phyloP scores from a whole-genome alignment of 2,113 vertebrate species.

The Elanus axillaris region DNA sequence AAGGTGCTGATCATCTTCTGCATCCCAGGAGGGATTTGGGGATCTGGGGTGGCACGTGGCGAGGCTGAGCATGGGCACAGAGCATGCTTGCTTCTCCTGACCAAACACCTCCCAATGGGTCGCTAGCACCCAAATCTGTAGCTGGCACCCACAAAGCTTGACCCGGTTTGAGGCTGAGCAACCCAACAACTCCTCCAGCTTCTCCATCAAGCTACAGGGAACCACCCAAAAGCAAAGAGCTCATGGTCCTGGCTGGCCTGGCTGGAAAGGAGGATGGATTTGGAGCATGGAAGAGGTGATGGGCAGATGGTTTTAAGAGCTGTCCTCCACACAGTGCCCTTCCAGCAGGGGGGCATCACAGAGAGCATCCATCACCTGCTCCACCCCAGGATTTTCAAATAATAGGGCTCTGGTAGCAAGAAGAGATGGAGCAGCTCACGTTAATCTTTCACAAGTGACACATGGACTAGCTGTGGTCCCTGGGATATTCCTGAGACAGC shows the following conservation, averaged over 20 bases:
- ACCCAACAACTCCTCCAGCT: background rate
- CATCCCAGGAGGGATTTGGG: background rate
- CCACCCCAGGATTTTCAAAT: fast-evolving
- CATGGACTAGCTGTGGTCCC: background rate
- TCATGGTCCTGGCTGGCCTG: background rate
- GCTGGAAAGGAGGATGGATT: background rate
- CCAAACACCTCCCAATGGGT: background rate
- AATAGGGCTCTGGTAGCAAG: background rate
- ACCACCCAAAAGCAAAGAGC: background rate
- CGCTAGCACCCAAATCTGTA: background rate
- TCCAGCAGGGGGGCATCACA: background rate
- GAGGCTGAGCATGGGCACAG: background rate
- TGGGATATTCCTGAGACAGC: background rate
- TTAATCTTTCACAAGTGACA: background rate
- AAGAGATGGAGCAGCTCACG: background rate
- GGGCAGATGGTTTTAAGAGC: background rate
- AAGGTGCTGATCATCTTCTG: background rate
- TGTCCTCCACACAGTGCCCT: background rate
- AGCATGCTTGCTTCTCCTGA: background rate
- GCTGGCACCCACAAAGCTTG: background rate
- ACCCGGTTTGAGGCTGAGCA: background rate
- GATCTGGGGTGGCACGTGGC: background rate
- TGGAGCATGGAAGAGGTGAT: background rate
- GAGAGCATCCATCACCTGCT: background rate
- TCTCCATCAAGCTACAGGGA: background rate